phyloP scores from a whole-genome alignment of 1,140 invertebrate genomes.

The Semibalanus balanoides region DNA sequence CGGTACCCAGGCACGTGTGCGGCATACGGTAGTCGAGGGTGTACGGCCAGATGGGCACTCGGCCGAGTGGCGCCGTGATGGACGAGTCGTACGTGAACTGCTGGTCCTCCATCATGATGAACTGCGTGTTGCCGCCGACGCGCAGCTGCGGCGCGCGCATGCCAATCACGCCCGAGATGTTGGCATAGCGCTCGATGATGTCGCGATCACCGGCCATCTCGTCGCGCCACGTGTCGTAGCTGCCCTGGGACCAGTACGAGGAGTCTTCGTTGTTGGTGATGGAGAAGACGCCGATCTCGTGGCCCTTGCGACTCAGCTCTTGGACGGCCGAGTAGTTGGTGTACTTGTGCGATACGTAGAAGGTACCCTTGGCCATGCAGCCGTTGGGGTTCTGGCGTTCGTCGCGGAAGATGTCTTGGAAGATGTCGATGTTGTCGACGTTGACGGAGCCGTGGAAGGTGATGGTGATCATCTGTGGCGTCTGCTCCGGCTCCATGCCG shows the following conservation, averaged over 20 bases:
- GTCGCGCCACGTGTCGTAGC: slow-evolving; percentile 81
- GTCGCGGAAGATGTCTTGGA: slow-evolving; percentile 78
- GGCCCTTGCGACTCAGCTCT: slow-evolving; percentile 76
- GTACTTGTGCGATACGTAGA: slow-evolving; percentile 92
- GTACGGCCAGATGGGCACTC: slow-evolving; percentile 88
- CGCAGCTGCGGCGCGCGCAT: slow-evolving; percentile 76
- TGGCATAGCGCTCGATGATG: slow-evolving; percentile 49
- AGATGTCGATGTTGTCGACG: slow-evolving; percentile 80
- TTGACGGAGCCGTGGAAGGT: slow-evolving; percentile 92
- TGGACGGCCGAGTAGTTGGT: slow-evolving; percentile 84
- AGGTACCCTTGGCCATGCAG: slow-evolving; percentile 62
- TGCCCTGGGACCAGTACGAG: slow-evolving; percentile 72
- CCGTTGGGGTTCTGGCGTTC: slow-evolving; percentile 77
- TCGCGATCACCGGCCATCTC: slow-evolving; percentile 83
- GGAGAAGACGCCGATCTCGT: slow-evolving; percentile 87
- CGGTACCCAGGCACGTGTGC: slow-evolving; percentile 84
- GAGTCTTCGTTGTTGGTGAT: slow-evolving; percentile 83
- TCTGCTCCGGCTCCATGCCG: slow-evolving; percentile 29
- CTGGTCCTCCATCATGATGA: slow-evolving; percentile 90
- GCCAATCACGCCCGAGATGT: slow-evolving; percentile 80
- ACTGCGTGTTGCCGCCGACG: slow-evolving; percentile 86
- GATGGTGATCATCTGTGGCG: slow-evolving; percentile 87
- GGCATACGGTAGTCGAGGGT: slow-evolving; percentile 90
- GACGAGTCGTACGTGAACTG: slow-evolving; percentile 89
- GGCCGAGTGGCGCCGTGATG: slow-evolving; percentile 72